Percentiles rank a stretch among this genome's conserved stretches.
Evolutionary conservation across 2,797 vertebrate genomes (phyloP).

Genomic region (Pyrrhura leucotis): DNA sequence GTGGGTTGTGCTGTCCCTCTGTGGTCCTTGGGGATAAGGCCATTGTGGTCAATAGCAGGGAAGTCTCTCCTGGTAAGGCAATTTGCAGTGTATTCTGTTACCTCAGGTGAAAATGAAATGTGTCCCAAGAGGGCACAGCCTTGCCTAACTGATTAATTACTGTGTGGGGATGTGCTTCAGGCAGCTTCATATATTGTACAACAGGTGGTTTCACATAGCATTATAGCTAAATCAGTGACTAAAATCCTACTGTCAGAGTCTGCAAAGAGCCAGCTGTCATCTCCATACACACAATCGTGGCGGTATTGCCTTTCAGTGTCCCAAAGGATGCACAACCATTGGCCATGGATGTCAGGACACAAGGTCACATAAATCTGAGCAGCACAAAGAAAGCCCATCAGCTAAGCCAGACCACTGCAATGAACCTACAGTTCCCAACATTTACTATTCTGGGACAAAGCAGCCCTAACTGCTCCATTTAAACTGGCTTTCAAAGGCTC

Average conservation of each 20-base stretch:
- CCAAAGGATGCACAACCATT: neutral
- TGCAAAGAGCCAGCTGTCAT: neutral
- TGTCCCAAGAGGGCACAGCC: neutral
- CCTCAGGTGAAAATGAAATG: fast-evolving
- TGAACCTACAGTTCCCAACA: neutral
- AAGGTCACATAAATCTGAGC: neutral
- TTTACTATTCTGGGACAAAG: slow-evolving; percentile 18
- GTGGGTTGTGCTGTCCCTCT: neutral
- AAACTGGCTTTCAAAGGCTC: slow-evolving; percentile 19
- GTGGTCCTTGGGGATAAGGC: neutral
- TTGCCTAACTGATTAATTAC: neutral
- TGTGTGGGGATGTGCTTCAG: neutral
- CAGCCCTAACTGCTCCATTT: slow-evolving; percentile 9
- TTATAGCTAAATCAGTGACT: neutral
- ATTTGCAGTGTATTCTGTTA: neutral
- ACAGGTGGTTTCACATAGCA: neutral
- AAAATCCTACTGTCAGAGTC: neutral
- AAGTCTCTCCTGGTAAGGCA: neutral
- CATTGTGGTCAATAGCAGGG: neutral
- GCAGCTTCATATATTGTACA: neutral
- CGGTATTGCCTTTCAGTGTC: neutral
- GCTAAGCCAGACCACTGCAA: neutral
- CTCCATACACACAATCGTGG: fast-evolving
- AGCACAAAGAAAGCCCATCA: neutral
- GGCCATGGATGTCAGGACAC: neutral